Conservation (phyloP, 2,797 vertebrate species). For the Chromobotia macracanthus region DNA sequence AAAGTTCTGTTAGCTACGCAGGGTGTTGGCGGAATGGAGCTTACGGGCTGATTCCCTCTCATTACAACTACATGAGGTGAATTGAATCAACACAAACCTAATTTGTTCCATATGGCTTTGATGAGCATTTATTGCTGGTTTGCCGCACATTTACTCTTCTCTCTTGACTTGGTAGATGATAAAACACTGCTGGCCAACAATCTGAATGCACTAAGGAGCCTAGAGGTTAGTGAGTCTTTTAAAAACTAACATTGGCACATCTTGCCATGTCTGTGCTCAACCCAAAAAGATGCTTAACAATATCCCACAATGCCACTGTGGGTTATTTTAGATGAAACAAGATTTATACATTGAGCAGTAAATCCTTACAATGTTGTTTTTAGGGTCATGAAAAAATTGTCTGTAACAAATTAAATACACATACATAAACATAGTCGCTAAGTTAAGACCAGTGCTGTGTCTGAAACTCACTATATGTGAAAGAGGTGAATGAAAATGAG, state of each 20-base stretch:
- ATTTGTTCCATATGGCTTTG: slow-evolving; percentile 42
- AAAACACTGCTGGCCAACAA: slow-evolving; percentile 26
- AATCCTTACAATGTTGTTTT: background rate
- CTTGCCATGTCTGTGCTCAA: background rate
- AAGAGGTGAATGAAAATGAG: too few species aligned
- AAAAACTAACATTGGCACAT: background rate
- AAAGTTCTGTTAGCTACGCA: slow-evolving; percentile 6
- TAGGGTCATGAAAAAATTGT: background rate
- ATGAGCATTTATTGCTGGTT: slow-evolving; percentile 39
- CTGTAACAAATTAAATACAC: too few species aligned
- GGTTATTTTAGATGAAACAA: background rate
- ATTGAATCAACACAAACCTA: slow-evolving; percentile 45
- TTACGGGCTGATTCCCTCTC: slow-evolving; percentile 24
- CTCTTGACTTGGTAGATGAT: slow-evolving; percentile 33
- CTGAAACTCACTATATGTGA: too few species aligned
- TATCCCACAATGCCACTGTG: background rate
- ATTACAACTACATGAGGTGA: slow-evolving; percentile 31
- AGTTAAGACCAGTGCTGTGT: too few species aligned
- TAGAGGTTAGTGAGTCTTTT: slow-evolving; percentile 32
- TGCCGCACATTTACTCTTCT: slow-evolving; percentile 8
- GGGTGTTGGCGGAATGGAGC: slow-evolving; percentile 11
- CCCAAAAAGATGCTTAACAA: background rate
- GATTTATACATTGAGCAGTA: background rate
- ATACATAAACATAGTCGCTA: too few species aligned
- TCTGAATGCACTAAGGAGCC: slow-evolving; percentile 26